These are phyloP conservation scores for Pycnonotus jocosus DNA, from an alignment of 2,113 vertebrate genomes.

Conservation along the genomic window DNA sequence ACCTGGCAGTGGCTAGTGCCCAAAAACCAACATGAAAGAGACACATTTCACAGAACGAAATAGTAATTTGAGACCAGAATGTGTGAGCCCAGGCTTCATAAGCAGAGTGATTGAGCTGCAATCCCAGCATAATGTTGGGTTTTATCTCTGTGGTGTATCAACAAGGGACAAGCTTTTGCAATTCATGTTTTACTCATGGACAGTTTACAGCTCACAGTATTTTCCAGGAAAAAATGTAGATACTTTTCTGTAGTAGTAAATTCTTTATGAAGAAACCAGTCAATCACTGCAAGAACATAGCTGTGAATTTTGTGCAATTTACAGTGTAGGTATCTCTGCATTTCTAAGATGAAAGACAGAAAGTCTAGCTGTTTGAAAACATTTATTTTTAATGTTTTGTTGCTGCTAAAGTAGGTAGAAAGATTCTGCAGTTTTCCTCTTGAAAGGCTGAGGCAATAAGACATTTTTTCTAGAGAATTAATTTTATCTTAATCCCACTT, in stretches of 20 bases:
- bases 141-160: neutral
- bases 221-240: neutral
- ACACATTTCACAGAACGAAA: fast-evolving
- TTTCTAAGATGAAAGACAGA: neutral
- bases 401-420: neutral
- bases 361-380: neutral
- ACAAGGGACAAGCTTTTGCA: neutral
- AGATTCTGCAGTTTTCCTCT: neutral
- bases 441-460: neutral
- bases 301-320: constrained; percentile 6
- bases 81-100: neutral
- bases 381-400: constrained; percentile 24
- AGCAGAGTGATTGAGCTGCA: neutral
- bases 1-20: neutral
- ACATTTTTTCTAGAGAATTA: neutral
- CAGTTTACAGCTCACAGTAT: neutral
- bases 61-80: neutral
- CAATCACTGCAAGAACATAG: neutral
- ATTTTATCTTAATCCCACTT: neutral
- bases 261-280: constrained; percentile 18
- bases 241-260: neutral
- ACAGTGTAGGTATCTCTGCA: neutral
- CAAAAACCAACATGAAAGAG: neutral
- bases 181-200: neutral
- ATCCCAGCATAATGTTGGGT: neutral